Conservation (phyloP, 92 coral and sea anemone genomes). For the Paragorgia papillata region DNA sequence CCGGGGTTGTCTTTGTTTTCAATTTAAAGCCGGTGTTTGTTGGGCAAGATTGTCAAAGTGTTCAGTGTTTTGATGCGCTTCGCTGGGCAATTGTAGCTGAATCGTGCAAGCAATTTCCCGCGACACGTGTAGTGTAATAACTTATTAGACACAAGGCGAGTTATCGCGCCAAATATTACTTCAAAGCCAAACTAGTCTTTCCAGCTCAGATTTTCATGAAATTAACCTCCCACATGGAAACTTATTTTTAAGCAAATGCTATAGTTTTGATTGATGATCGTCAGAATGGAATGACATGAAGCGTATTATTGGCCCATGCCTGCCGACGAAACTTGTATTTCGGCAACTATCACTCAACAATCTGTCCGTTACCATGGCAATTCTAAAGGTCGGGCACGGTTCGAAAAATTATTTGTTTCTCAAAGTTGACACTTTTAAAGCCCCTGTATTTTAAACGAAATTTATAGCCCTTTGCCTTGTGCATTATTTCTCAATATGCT, state of each 20-base stretch:
- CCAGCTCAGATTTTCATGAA: slow-evolving; percentile 14
- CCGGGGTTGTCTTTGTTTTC: neutral
- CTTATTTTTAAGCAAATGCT: neutral
- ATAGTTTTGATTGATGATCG: neutral
- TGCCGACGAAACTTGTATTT: neutral
- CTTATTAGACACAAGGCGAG: slow-evolving; percentile 3
- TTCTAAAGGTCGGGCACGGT: neutral
- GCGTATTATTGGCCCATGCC: neutral
- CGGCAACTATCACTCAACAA: slow-evolving; percentile 17
- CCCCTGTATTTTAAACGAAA: neutral
- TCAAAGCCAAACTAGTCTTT: neutral
- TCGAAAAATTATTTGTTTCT: slow-evolving; percentile 29
- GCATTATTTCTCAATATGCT: neutral
- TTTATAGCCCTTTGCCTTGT: neutral
- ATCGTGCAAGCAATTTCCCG: neutral
- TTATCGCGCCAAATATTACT: slow-evolving; percentile 27
- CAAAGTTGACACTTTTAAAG: slow-evolving; percentile 2
- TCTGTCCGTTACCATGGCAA: slow-evolving; percentile 26
- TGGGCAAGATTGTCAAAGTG: neutral
- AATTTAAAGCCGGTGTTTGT: neutral
- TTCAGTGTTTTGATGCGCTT: neutral
- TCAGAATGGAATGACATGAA: neutral
- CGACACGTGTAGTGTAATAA: slow-evolving; percentile 30
- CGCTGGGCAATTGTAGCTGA: slow-evolving; percentile 6
- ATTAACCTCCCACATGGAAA: neutral